Percentiles rank a stretch among this genome's conserved stretches.
Conservation (phyloP, 2,797 vertebrate genomes). For the Ficedula albicollis region DNA sequence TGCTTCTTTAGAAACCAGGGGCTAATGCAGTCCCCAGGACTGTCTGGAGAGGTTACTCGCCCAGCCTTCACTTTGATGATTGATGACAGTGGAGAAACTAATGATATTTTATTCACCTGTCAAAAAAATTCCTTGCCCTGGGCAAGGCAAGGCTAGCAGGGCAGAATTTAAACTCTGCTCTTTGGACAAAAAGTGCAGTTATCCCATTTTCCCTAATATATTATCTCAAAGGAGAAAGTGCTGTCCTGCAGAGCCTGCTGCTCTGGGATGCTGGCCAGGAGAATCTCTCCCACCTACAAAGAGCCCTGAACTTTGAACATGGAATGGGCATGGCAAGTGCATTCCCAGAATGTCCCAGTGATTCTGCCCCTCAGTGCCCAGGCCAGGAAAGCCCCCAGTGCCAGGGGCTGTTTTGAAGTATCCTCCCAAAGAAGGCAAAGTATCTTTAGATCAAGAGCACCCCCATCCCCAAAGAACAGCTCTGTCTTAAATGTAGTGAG, state of each 20-base stretch:
- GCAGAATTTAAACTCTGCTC: not conserved
- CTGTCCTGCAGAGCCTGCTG: not conserved
- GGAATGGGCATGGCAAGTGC: not conserved
- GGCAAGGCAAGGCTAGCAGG: not conserved
- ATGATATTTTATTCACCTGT: conserved; percentile 70
- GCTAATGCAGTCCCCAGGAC: conserved; percentile 39
- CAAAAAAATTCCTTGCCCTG: conserved; percentile 67
- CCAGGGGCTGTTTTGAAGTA: not conserved
- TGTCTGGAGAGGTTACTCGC: conserved; percentile 68
- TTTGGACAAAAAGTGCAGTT: not conserved
- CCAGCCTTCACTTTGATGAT: conserved; percentile 51
- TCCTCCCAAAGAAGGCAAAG: not conserved
- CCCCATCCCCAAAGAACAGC: not conserved
- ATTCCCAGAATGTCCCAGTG: not conserved
- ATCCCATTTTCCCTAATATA: conserved; percentile 12
- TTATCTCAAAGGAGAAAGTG: not conserved
- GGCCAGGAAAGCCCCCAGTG: not conserved
- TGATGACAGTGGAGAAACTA: conserved; percentile 62
- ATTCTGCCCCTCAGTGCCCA: not conserved
- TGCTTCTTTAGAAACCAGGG: conserved; percentile 52
- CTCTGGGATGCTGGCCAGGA: not conserved
- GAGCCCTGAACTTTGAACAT: not conserved
- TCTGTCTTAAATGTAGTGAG: not conserved
- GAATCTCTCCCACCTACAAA: not conserved
- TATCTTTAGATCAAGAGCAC: not conserved